Evolutionary conservation across 2,797 vertebrate species (phyloP).

Genomic region (Enteromius unitaeniatus): DNA sequence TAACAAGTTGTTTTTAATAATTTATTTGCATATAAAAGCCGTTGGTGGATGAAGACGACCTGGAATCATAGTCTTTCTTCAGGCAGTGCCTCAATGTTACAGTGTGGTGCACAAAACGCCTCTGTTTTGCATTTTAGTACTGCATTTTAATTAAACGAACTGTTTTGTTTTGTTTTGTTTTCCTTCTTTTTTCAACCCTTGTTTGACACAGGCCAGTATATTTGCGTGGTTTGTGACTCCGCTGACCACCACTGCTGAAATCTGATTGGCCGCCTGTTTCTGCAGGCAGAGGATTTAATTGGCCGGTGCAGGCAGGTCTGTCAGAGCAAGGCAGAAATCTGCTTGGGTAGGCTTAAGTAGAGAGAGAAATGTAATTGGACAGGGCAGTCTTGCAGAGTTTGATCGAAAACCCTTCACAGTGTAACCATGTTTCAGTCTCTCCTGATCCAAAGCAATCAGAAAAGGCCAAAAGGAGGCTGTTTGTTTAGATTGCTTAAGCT

Average conservation of each 20-base stretch:
- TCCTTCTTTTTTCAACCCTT: no score
- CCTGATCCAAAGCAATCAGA: slow-evolving; percentile 51
- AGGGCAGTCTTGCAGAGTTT: slow-evolving; percentile 38
- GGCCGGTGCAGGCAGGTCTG: not conserved
- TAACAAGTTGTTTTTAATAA: slow-evolving; percentile 79
- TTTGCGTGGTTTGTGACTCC: not conserved
- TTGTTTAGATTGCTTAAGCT: slow-evolving; percentile 47
- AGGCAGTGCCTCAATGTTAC: slow-evolving; percentile 67
- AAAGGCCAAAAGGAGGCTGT: slow-evolving; percentile 45
- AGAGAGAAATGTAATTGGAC: slow-evolving; percentile 42
- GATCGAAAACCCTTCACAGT: slow-evolving; percentile 38
- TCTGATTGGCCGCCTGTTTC: slow-evolving; percentile 29
- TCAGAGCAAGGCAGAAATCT: slow-evolving; percentile 18
- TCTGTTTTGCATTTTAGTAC: not conserved
- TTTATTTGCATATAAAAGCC: slow-evolving; percentile 78
- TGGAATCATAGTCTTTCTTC: slow-evolving; percentile 71
- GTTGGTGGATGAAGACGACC: slow-evolving; percentile 68
- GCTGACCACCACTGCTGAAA: not conserved
- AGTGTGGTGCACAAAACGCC: slow-evolving; percentile 21
- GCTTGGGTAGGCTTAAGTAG: slow-evolving; percentile 20
- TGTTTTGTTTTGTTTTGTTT: not conserved
- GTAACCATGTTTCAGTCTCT: slow-evolving; percentile 40
- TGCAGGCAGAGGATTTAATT: slow-evolving; percentile 36
- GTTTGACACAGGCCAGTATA: not conserved
- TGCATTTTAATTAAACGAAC: not conserved